Percentiles rank a stretch among this genome's conserved stretches.
Evolutionary conservation across 2,113 vertebrate genomes (phyloP).

Genomic region (Harpagus bidentatus): DNA sequence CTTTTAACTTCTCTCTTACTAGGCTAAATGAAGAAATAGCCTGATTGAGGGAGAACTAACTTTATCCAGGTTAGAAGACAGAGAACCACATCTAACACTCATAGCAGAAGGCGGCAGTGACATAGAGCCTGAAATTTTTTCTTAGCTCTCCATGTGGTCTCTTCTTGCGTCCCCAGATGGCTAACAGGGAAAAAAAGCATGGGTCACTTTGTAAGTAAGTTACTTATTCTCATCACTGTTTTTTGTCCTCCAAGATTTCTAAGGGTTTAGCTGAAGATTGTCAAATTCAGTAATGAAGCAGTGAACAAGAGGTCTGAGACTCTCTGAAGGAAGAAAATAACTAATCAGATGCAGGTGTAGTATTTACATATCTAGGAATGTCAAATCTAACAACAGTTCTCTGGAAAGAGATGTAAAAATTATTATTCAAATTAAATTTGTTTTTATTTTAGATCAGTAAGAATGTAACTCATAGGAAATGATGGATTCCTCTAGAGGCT

Average conservation of each 20-base stretch:
- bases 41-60: conserved; percentile 29
- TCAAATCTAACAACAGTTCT: neutral
- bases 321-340: neutral
- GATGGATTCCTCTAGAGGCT: neutral
- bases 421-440: neutral
- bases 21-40: conserved; percentile 42
- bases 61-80: conserved; percentile 21
- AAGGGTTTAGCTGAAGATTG: neutral
- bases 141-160: neutral
- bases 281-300: neutral
- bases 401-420: neutral
- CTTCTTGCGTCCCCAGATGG: neutral
- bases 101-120: neutral
- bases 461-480: neutral
- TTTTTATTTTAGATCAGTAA: neutral
- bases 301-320: neutral
- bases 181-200: neutral
- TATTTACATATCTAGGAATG: neutral
- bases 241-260: neutral
- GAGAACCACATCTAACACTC: neutral
- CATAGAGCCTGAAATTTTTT: neutral
- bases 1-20: conserved; percentile 54
- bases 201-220: neutral
- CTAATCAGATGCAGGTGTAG: neutral
- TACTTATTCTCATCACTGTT: neutral